Evolutionary conservation across 2,113 vertebrate genomes (phyloP), one percentile per base, ranked within the genome.

Genomic region (Pampusana beccarii): DNA sequence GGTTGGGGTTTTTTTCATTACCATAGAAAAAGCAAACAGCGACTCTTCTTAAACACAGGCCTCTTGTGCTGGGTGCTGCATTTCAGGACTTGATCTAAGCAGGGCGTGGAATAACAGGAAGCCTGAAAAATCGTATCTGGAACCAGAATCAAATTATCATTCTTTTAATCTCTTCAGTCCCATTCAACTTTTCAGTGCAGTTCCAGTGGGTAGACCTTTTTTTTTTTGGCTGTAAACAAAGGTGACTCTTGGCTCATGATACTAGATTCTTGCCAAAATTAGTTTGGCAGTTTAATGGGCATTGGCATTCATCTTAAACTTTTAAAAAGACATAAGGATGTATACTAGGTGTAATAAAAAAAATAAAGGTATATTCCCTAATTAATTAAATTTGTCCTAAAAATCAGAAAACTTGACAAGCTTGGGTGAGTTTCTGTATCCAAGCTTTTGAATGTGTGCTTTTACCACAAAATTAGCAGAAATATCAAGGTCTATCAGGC

Each of bases 141-240:
- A 40, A 93, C 13, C 51, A 72, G 91, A 87, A 81, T 81, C 65
- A 94, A 94, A 94, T 94, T 78, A 75, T 81, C 3, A 0, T 70
- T 86, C 75, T 61, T 70, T 94, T 85, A 70, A 67, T 94, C 78
- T 73, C 66, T 83, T 56, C 50, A 92, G 48, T 64, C 11, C n/a
- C 36, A 71, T 86, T 93, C 61, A 92, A 74, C 72, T 97, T 95
- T 50, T 80, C 84, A 54, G 50, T 65, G 69, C 83, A 36, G 62
- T 84, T 92, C 46, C 42, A 96, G 62, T 78, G 46, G 57, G 54
- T 15, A 69, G 74, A 79, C 70, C 36, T 64, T 87, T 94, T 46
- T 90, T 66, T 95, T 46, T 90, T 66, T 95, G 91, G 91, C 91
- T 96, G 79, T 62, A 90, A 94, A 69, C 20, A 16, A 70, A 50